A percentile compares a stretch with the other conserved stretches of the same genome.
Evolutionary conservation across 2,888 invertebrate species (phyloP).

Genomic region (Drosophila kokeensis): DNA sequence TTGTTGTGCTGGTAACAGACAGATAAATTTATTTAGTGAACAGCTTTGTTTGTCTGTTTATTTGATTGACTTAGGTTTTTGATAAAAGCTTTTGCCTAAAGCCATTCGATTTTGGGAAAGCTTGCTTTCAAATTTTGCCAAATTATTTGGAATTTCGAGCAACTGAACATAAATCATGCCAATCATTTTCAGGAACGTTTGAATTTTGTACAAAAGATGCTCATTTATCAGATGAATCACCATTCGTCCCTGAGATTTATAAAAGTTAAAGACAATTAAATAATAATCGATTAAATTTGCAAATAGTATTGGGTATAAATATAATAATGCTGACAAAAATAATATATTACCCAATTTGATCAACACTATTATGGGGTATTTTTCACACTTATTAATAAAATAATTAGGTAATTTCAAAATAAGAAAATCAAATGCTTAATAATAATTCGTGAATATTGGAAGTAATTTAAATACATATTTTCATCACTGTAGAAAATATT

Average conservation of each 20-base stretch:
- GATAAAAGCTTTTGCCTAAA: conserved; percentile 58
- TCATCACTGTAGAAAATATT: too few relatives aligned
- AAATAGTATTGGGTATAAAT: neutral
- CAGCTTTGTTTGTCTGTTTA: conserved; percentile 70
- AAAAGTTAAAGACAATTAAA: neutral
- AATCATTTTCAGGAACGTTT: neutral
- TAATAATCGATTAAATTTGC: neutral
- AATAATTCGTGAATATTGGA: too few relatives aligned
- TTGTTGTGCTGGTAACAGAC: conserved; percentile 26
- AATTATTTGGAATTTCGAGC: too few relatives aligned
- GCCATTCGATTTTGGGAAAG: conserved; percentile 44
- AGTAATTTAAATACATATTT: too few relatives aligned
- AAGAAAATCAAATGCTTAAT: too few relatives aligned
- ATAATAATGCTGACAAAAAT: too few relatives aligned
- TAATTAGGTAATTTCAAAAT: too few relatives aligned
- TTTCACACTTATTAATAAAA: too few relatives aligned
- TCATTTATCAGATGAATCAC: neutral
- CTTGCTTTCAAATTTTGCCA: neutral
- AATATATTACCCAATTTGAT: too few relatives aligned
- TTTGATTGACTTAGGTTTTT: conserved; percentile 65
- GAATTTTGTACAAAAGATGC: neutral
- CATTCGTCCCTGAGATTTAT: neutral
- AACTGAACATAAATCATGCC: neutral
- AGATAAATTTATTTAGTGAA: conserved; percentile 67
- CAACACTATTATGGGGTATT: too few relatives aligned